Evolutionary conservation across 2,113 vertebrate genomes (phyloP).

Genomic region (Uria lomvia): DNA sequence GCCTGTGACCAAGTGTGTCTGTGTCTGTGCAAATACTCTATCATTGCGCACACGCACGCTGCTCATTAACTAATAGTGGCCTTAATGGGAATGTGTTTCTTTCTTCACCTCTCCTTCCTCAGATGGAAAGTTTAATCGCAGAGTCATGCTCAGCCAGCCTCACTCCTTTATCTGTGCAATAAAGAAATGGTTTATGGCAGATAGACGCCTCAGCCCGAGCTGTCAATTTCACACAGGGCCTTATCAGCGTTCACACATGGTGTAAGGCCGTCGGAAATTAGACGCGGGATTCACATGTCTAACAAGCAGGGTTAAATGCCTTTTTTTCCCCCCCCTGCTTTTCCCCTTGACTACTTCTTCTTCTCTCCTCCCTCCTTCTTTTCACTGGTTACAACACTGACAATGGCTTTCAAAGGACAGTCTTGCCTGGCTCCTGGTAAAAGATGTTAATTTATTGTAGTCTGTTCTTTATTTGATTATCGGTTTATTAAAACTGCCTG

Average conservation of each 20-base stretch:
- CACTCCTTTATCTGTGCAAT: slow-evolving; percentile 52
- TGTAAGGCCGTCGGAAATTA: slow-evolving; percentile 48
- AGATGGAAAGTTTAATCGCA: slow-evolving; percentile 2
- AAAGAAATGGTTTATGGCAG: slow-evolving; percentile 42
- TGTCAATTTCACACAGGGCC: slow-evolving; percentile 62
- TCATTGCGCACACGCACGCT: accelerated
- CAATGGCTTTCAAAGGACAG: slow-evolving; percentile 15
- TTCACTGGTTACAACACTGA: neutral
- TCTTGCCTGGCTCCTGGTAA: neutral
- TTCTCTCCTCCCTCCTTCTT: neutral
- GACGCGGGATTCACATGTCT: slow-evolving; percentile 19
- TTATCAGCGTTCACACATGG: slow-evolving; percentile 66
- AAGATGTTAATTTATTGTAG: slow-evolving; percentile 50
- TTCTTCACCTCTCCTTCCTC: neutral
- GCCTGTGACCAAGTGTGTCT: neutral
- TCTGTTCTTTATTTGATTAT: slow-evolving; percentile 65
- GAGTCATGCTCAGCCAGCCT: slow-evolving; percentile 37
- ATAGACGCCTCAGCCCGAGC: neutral
- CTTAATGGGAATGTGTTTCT: neutral
- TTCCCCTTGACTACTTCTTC: neutral
- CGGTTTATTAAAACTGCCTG: slow-evolving; percentile 58
- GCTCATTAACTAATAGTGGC: slow-evolving; percentile 27
- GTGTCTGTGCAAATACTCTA: neutral
- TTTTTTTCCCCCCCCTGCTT: accelerated
- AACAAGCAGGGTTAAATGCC: slow-evolving; percentile 62